phyloP scores from a whole-genome alignment of 2,888 invertebrate genomes.

The Callimorpha dominula region DNA sequence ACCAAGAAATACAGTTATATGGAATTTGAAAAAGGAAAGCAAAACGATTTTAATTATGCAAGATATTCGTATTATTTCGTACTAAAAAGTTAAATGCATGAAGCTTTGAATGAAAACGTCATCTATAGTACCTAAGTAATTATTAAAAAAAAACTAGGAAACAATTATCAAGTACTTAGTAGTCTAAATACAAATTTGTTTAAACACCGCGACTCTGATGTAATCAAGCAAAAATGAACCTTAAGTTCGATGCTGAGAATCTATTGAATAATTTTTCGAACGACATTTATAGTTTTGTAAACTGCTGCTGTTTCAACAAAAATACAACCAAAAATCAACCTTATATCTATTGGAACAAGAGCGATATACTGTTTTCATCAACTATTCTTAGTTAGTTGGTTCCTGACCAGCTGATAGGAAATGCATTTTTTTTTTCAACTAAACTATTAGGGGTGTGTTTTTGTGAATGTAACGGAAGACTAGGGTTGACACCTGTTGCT shows the following conservation, averaged over 20 bases:
- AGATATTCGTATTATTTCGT: not conserved
- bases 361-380: not conserved
- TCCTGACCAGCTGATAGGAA: conserved; percentile 55
- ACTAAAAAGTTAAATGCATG: not conserved
- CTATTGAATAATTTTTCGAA: conserved; percentile 1
- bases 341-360: accelerated
- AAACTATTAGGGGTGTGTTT: conserved; percentile 51
- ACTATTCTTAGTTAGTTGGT: conserved; percentile 16
- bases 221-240: conserved; percentile 31
- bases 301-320: conserved; percentile 8
- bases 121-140: not conserved
- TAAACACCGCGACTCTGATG: conserved; percentile 10
- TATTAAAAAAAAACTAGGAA: conserved; percentile 44
- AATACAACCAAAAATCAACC: conserved; percentile 21
- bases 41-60: not conserved
- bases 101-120: not conserved
- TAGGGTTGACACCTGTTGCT: conserved; percentile 47
- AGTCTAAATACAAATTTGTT: conserved; percentile 25
- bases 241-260: conserved; percentile 21
- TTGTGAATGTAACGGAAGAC: conserved; percentile 58
- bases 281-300: conserved; percentile 13
- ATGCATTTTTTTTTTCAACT: conserved; percentile 49
- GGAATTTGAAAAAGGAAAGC: not conserved
- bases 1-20: not conserved
- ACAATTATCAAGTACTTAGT: conserved; percentile 37